phyloP scores from a whole-genome alignment of 2,113 vertebrate species.

The Solenodon paradoxus region DNA sequence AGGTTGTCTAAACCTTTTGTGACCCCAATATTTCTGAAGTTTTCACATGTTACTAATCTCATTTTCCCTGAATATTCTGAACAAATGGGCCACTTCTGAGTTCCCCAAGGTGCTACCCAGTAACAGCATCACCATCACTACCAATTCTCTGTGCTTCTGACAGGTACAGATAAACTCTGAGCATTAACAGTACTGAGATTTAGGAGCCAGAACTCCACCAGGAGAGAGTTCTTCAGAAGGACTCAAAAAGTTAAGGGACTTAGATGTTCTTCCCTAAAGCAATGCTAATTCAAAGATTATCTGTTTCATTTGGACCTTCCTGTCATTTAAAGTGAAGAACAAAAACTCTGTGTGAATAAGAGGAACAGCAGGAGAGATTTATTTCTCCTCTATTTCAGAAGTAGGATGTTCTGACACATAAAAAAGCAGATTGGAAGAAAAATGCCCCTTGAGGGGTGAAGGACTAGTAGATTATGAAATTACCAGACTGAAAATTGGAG shows the following conservation, averaged over 20 bases:
- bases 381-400: slow-evolving; percentile 49
- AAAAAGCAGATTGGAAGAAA: slow-evolving; percentile 53
- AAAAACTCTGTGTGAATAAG: not conserved
- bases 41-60: not conserved
- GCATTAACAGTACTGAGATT: not conserved
- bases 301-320: slow-evolving; percentile 26
- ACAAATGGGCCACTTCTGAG: not conserved
- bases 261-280: slow-evolving; percentile 31
- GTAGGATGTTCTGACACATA: slow-evolving; percentile 54
- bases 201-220: not conserved
- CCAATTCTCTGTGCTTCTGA: not conserved
- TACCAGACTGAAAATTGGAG: not conserved
- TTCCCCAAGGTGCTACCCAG: not conserved
- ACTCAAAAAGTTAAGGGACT: not conserved
- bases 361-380: slow-evolving; percentile 38
- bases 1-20: not conserved
- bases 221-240: not conserved
- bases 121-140: fast-evolving
- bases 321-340: slow-evolving; percentile 45
- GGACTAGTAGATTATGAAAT: slow-evolving; percentile 60
- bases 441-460: not conserved
- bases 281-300: slow-evolving; percentile 56
- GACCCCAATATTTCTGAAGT: not conserved
- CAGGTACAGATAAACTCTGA: not conserved
- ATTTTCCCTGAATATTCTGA: not conserved